A percentile compares a stretch with the other conserved stretches of the same genome.
Evolutionary conservation across 2,888 invertebrate genomes (phyloP).

Genomic region (Rhogogaster chlorosoma): DNA sequence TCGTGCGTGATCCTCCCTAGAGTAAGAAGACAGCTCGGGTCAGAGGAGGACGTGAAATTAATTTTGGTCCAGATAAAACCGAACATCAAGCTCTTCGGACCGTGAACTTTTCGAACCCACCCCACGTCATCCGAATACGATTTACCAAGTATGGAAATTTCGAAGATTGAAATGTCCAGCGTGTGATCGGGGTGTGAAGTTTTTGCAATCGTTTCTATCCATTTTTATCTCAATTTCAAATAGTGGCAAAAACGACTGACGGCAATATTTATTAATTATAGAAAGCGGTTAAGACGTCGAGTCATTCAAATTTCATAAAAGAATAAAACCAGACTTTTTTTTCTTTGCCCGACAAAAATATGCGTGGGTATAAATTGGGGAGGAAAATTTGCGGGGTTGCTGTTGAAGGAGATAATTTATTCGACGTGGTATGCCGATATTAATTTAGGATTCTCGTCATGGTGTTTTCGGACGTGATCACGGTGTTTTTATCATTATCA

Average conservation of each 20-base stretch:
- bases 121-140: neutral
- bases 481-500: neutral
- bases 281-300: neutral
- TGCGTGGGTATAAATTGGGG: neutral
- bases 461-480: neutral
- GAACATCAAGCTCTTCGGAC: neutral
- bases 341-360: neutral
- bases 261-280: neutral
- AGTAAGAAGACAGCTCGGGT: neutral
- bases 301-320: neutral
- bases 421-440: constrained; percentile 32
- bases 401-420: constrained; percentile 12
- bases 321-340: neutral
- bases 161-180: neutral
- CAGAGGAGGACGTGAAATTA: constrained; percentile 23
- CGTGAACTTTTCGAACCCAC: neutral
- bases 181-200: neutral
- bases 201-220: neutral
- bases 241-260: neutral
- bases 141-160: neutral
- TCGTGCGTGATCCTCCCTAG: neutral
- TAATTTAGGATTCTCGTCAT: constrained; percentile 41
- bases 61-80: neutral
- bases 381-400: neutral
- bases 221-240: neutral